These are phyloP conservation scores for Laticauda laticaudata DNA, from an alignment of 2,113 vertebrate species.

Conservation along the genomic window DNA sequence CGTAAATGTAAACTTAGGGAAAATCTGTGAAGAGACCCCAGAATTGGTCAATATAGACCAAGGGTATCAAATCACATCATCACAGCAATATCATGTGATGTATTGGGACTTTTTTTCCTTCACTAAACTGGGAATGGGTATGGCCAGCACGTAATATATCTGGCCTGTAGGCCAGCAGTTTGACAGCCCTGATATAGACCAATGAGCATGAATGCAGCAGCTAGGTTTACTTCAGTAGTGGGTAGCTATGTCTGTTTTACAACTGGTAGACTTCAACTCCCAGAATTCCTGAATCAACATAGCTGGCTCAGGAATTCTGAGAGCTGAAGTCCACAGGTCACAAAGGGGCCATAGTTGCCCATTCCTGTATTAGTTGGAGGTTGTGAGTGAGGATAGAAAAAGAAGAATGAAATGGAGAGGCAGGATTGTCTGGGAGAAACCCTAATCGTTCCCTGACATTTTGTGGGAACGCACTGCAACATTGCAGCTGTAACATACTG, in stretches of 20 bases:
- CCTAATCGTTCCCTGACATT: neutral
- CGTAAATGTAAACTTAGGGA: neutral
- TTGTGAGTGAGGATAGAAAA: neutral
- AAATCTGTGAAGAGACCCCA: neutral
- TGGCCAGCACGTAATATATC: no score
- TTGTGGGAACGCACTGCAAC: neutral
- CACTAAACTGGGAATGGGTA: no score
- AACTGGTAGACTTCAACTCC: neutral
- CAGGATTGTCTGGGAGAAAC: neutral
- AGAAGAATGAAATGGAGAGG: neutral
- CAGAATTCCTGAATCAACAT: neutral
- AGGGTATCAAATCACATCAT: no score
- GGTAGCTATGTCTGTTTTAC: neutral
- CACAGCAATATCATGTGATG: no score
- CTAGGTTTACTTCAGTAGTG: neutral
- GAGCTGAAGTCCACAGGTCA: neutral
- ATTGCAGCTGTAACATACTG: neutral
- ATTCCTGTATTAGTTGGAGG: neutral
- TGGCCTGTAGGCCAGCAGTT: no score
- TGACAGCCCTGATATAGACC: neutral
- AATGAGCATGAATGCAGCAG: neutral
- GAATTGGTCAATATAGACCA: neutral
- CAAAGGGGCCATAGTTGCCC: neutral
- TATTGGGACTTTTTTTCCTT: no score
- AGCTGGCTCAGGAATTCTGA: neutral